Evolutionary conservation across 2,113 vertebrate genomes (phyloP), one percentile per base, ranked within the genome.

Genomic region (Sclerurus mexicanus): DNA sequence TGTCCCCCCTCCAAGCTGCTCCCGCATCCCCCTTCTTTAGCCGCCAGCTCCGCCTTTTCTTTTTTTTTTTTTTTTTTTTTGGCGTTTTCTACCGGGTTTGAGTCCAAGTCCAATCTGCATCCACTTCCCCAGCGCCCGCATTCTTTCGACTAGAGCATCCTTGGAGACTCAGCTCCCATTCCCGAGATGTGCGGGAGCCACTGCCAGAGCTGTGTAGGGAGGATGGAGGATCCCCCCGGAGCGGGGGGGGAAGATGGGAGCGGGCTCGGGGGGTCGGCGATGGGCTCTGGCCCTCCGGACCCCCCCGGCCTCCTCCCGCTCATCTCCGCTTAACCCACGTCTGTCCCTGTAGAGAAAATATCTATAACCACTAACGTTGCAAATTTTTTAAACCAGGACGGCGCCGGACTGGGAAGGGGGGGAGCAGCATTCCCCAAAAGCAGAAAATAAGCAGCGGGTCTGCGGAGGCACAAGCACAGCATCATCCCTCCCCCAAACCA

Each of bases 301-400:
- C 28, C 39, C 60, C 21, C n/a, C 17, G 5, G 28, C 18, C 60
- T 27, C 50, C 66, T 39, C 24, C 66, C 14, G 24, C 25, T 35
- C 6, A 40, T 24, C 42, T 21, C 84, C 21, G 22, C 40, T 30
- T 5, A 39, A 35, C 14, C 16, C 44, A 2, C 6, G 1, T 1
- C 42, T 14, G 12, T 1, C 12, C 10, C 33, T 30, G 6, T 17
- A 19, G 8, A 31, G 33, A 50, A 87, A 60, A 67, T 2, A 8
- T 44, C 12, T 44, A 7, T 12, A 27, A 39, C 4, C 20, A 3
- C 18, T 0, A 31, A 55, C 1, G 4, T 1, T 4, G 30, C 14
- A 27, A 50, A 64, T 56, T 4, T 72, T 58, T 58, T 3, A 75
- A 71, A 37, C 4, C 28, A 39, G 33, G 39, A 78, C 14, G 13